A percentile compares a stretch with the other conserved stretches of the same genome.
Conservation (phyloP, 92 coral and sea anemone species). For the Paramuricea clavata region DNA sequence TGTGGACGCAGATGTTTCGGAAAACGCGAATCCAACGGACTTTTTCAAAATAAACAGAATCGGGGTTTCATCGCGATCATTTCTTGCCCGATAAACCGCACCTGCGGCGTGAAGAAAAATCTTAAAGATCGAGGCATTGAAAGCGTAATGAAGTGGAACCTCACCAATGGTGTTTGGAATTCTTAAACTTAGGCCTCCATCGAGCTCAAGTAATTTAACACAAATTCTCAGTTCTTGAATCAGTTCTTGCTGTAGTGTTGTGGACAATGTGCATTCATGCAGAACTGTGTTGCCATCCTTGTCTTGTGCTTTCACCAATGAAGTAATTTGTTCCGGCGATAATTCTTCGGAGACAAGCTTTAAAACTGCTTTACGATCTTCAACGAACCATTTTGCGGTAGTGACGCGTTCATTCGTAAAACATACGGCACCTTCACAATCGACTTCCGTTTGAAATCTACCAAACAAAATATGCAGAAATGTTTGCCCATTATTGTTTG, state of each 20-base stretch:
- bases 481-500: constrained; percentile 53
- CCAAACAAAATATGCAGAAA: constrained; percentile 67
- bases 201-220: background rate
- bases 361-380: background rate
- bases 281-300: constrained; percentile 62
- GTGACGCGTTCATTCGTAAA: background rate
- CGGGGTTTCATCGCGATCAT: constrained; percentile 60
- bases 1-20: background rate
- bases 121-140: background rate
- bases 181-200: background rate
- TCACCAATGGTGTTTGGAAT: background rate
- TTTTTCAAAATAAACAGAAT: constrained; percentile 44
- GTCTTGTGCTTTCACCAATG: constrained; percentile 29
- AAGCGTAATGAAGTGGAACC: constrained; percentile 69
- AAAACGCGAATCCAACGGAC: background rate
- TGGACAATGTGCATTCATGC: constrained; percentile 64
- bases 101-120: constrained; percentile 36
- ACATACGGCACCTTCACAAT: background rate
- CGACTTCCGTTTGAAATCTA: background rate
- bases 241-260: constrained; percentile 1
- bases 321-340: background rate
- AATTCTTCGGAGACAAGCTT: background rate
- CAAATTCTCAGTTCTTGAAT: background rate
- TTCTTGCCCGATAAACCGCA: constrained; percentile 34
- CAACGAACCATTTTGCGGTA: background rate